phyloP scores from a whole-genome alignment of 2,888 invertebrate species.

The Tetramorium bicarinatum region DNA sequence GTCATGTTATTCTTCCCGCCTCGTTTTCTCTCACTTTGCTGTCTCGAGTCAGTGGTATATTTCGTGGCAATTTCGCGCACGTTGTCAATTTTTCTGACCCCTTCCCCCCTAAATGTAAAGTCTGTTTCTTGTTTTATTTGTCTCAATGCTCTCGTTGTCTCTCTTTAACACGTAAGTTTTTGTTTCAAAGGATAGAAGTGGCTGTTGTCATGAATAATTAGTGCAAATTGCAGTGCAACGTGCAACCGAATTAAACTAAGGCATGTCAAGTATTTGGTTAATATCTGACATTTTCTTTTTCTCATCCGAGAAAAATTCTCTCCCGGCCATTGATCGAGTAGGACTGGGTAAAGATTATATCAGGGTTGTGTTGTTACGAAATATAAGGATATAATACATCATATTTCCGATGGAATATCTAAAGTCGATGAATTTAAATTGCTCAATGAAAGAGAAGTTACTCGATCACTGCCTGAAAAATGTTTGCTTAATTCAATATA shows the following conservation, averaged over 20 bases:
- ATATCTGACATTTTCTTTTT: slow-evolving; percentile 18
- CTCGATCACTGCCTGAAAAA: neutral
- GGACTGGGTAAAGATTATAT: slow-evolving; percentile 40
- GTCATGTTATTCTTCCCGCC: slow-evolving; percentile 62
- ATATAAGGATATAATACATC: slow-evolving; percentile 60
- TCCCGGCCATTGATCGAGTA: slow-evolving; percentile 55
- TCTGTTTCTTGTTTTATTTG: slow-evolving; percentile 38
- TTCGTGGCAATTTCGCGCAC: slow-evolving; percentile 28
- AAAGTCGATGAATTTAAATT: neutral
- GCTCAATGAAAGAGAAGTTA: neutral
- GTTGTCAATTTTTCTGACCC: slow-evolving; percentile 41
- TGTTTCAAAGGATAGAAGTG: neutral
- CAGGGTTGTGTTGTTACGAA: slow-evolving; percentile 55
- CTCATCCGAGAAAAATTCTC: no score
- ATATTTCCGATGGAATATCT: slow-evolving; percentile 56
- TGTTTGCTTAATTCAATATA: neutral
- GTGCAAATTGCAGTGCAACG: slow-evolving; percentile 8
- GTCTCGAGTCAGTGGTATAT: slow-evolving; percentile 21
- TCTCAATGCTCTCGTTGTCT: slow-evolving; percentile 31
- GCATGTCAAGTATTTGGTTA: slow-evolving; percentile 19
- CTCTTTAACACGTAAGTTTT: slow-evolving; percentile 6
- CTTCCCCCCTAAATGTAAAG: slow-evolving; percentile 37
- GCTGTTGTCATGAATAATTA: neutral
- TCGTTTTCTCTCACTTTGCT: slow-evolving; percentile 44
- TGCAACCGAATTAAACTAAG: slow-evolving; percentile 18